A percentile compares a stretch with the other conserved stretches of the same genome.
These are phyloP conservation scores for Acanthopagrus latus DNA, from an alignment of 2,797 vertebrate genomes.

Conservation along the genomic window DNA sequence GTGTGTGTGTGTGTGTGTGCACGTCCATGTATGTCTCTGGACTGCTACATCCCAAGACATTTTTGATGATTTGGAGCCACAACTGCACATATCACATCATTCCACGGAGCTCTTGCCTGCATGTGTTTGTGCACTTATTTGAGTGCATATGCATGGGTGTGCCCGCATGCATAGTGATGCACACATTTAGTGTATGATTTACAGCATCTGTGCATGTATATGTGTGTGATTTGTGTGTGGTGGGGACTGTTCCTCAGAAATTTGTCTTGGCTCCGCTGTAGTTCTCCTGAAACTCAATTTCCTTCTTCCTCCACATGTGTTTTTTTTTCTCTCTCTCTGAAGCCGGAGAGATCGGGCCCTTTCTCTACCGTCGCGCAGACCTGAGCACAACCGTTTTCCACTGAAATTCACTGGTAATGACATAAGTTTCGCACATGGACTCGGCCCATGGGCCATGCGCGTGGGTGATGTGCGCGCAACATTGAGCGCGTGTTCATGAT, in stretches of 20 bases:
- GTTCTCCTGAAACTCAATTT: slow-evolving; percentile 57
- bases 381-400: slow-evolving; percentile 42
- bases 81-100: slow-evolving; percentile 34
- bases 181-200: slow-evolving; percentile 38
- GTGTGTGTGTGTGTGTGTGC: too few species aligned
- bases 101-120: slow-evolving; percentile 7
- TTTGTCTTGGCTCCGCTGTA: slow-evolving; percentile 68
- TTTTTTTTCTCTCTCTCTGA: neutral
- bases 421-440: slow-evolving; percentile 41
- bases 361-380: slow-evolving; percentile 16
- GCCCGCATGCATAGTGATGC: slow-evolving; percentile 3
- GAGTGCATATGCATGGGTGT: slow-evolving; percentile 26
- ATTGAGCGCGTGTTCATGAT: slow-evolving; percentile 33
- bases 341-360: neutral
- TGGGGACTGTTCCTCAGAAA: slow-evolving; percentile 33
- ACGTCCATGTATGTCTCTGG: neutral
- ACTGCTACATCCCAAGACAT: slow-evolving; percentile 16
- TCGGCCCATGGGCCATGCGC: slow-evolving; percentile 1
- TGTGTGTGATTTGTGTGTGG: slow-evolving; percentile 3
- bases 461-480: neutral
- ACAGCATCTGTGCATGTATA: slow-evolving; percentile 8
- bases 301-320: slow-evolving; percentile 30
- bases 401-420: slow-evolving; percentile 46
- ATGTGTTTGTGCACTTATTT: slow-evolving; percentile 10
- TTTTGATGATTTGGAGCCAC: slow-evolving; percentile 9